Base-by-base conservation (phyloP, 2,888 invertebrate species). In the Leistus spinibarbis region DNA sequence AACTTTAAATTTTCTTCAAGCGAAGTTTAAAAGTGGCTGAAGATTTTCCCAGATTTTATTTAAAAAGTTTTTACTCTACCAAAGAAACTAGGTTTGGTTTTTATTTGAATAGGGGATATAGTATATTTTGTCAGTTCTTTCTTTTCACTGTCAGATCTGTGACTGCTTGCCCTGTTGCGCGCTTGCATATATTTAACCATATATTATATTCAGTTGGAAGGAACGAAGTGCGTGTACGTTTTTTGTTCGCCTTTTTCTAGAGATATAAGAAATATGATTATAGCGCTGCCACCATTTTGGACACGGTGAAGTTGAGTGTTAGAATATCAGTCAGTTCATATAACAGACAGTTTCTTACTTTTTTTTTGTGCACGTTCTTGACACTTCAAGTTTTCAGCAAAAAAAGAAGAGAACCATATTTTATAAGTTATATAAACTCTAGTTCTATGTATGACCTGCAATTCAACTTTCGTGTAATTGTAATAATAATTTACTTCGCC, bases 91-190 rank as follows among this genome's bases (percentile, higher is more conserved):
- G 40, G 40, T 40, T 40, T 1, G 13, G 40, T 40, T 40, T 13
- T 10, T 40, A 40, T 40, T 40, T 40, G 40, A 40, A 40, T 40
- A 40, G 13, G 13, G 13, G 5, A 1, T 40, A 10, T 7, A 10
- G 40, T 40, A 7, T 40, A 40, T 40, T 22, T 17, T 72, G 72
- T 66, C 72, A 72, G 72, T 57, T 65, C 65, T 72, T 66, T 20
- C 40, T 62, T 40, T 60, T 62, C 62, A 62, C 20, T 54, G 69
- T 69, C 62, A 69, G 62, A 40, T 69, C 53, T 66, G 17, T 10
- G 16, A 16, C 16, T 64, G 20, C 24, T 16, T 64, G 64, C n/a
- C 10, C 23, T 64, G 64, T 20, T 64, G 64, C 64, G 64, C 24
- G 64, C 24, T 64, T 23, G 64, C 64, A 13, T 23, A 23, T 64